Percentiles rank a stretch among this genome's conserved stretches.
Conservation (phyloP, 2,797 vertebrate species). For the Agapornis canus region DNA sequence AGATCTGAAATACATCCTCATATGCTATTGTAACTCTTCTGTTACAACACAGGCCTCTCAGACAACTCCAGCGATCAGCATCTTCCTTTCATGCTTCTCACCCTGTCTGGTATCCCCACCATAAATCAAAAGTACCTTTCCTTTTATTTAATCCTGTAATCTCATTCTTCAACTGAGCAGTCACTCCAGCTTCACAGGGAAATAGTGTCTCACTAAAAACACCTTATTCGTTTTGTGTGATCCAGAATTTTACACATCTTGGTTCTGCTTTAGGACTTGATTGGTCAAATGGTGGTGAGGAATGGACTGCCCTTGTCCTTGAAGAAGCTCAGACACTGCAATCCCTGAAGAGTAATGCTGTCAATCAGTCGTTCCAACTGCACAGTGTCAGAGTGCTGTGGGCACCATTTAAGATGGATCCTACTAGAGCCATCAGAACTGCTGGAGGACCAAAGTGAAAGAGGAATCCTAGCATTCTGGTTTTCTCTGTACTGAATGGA, state of each 20-base stretch:
- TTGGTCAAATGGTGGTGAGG: not conserved
- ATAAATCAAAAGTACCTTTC: not conserved
- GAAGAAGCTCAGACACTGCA: not conserved
- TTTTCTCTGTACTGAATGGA: not conserved
- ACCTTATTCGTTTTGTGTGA: not conserved
- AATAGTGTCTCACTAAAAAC: not conserved
- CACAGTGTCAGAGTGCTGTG: not conserved
- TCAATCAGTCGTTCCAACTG: not conserved
- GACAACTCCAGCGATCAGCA: not conserved
- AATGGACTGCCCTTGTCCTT: not conserved
- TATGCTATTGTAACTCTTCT: not conserved
- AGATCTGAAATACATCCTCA: not conserved
- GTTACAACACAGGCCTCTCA: not conserved
- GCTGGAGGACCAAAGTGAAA: not conserved
- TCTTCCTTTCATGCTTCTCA: not conserved
- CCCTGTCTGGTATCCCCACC: not conserved
- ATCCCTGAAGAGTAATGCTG: not conserved
- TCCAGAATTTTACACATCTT: not conserved
- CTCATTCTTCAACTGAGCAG: not conserved
- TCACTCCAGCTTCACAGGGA: not conserved
- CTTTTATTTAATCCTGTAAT: not conserved
- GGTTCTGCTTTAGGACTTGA: not conserved
- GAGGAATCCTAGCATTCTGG: not conserved
- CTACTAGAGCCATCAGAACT: not conserved
- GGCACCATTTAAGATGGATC: not conserved